Evolutionary conservation across 1,140 invertebrate species (phyloP), one percentile per base, ranked within the genome.

Genomic region (Microplitis mediator): DNA sequence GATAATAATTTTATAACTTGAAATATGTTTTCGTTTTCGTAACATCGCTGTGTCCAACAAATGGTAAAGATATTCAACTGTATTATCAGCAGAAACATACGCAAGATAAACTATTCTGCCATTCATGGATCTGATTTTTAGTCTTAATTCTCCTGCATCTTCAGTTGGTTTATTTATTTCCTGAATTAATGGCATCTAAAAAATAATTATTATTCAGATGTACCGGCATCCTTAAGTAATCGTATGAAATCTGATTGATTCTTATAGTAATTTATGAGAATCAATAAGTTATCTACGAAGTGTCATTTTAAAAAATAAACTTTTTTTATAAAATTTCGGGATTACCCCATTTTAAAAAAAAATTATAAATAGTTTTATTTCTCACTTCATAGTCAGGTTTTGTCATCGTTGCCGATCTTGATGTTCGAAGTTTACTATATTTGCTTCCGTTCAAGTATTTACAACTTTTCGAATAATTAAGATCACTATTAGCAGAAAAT

Each of bases 61-160:
- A 32, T 83, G 79, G 52, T 86, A 85, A 39, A 86, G 75, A 64
- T 64, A 78, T 0, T 72, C 72, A 13, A 86, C 80, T 2, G 79
- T 78, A 54, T 86, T 82, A 14, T 84, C 73, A 2, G 78, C 76
- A 4, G 80, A 85, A n/a, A 81, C 70, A 11, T 85, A 75, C 1
- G 84, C 79, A 3, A 86, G 71, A 63, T 83, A 85, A 14, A 85
- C 68, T 32, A 78, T 83, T 32, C 82, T 78, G 14, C 85, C 85
- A 34, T 82, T 84, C 36, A 85, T 66, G 4, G 85, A 86, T 74
- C 85, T 78, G 31, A 86, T 76, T 78, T 86, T 86, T 8, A 86
- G 54, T 60, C 82, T 79, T n/a, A 86, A 74, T 31, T 85, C 85
- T 1, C 76, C 80, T 0, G 64, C 0, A 63, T 69, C 75, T 61